A percentile compares a stretch with the other conserved stretches of the same genome.
These are phyloP conservation scores for Anolis apletophallus DNA, from an alignment of 2,797 vertebrate genomes.

Conservation along the genomic window DNA sequence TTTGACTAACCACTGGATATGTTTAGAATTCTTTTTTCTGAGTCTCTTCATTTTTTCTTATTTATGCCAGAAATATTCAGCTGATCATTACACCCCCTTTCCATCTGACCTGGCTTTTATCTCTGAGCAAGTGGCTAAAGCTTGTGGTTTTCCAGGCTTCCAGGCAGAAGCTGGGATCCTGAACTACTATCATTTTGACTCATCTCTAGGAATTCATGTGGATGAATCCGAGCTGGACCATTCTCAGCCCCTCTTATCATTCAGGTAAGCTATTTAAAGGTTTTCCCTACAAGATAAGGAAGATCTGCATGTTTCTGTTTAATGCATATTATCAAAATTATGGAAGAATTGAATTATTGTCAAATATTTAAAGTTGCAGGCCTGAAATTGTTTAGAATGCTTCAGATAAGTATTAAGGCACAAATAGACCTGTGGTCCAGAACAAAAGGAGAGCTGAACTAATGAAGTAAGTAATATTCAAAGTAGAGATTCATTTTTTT, in stretches of 20 bases:
- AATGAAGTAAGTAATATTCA: neutral
- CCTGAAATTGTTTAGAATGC: conserved; percentile 13
- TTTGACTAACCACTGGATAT: neutral
- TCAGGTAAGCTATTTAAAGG: conserved; percentile 81
- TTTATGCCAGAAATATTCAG: conserved; percentile 88
- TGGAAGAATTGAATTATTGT: neutral
- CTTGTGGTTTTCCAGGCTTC: conserved; percentile 89
- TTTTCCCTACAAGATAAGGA: neutral
- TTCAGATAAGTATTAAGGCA: conserved; percentile 11
- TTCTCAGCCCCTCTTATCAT: conserved; percentile 88
- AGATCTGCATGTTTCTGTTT: neutral
- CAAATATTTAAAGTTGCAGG: conserved; percentile 22
- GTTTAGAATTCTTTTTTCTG: conserved; percentile 50
- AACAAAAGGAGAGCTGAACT: conserved; percentile 13
- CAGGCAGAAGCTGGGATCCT: conserved; percentile 92
- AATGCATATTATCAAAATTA: conserved; percentile 10
- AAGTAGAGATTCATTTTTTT: neutral
- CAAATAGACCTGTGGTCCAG: neutral
- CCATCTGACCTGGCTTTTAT: conserved; percentile 90
- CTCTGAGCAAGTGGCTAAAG: conserved; percentile 85
- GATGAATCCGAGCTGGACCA: conserved; percentile 94
- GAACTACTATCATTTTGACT: conserved; percentile 94
- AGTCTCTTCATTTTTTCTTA: conserved; percentile 56
- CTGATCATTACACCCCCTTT: conserved; percentile 86
- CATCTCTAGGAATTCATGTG: conserved; percentile 94